Evolutionary conservation across 2,888 invertebrate species (phyloP), one percentile per base, ranked within the genome.

Genomic region (Scaptodrosophila latifasciaeformis): DNA sequence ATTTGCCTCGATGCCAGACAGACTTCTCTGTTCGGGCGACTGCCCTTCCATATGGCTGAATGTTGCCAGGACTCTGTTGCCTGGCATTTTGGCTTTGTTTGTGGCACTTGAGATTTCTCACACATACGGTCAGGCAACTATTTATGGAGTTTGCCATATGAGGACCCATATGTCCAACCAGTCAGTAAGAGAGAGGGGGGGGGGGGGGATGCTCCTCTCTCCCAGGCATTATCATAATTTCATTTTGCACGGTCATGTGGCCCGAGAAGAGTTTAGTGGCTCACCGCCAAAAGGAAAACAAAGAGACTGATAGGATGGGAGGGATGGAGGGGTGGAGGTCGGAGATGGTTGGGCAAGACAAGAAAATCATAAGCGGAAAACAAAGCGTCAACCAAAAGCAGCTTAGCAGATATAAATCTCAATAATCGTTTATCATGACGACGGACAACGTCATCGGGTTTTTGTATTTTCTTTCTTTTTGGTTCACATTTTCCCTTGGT

Each of bases 341-440:
- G 4, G 7, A 7, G 24, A 24, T 7, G 24, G n/a, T 24, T 24
- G 4, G 24, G 24, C 13, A 49, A 9, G 18, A 12, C 13, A 53
- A 48, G n/a, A n/a, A 49, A 54, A 42, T 51, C 49, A 46, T 52
- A 59, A 43, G 42, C 54, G 57, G 56, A 63, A 68, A 62, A 70
- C 65, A 68, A 67, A 62, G 65, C 68, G 67, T 65, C 65, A 69
- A 67, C 68, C 62, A 60, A 68, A 69, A 71, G 67, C 69, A 65
- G 69, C 71, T 72, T 72, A 71, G 64, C n/a, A 68, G 71, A 83
- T 78, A 84, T 83, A 84, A 84, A 84, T 84, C 83, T 83, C 81
- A 84, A 84, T 84, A 82, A 82, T 83, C 82, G 78, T 83, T 80
- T 70, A 83, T 82, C 82, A 82, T 79, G 72, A 70, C 69, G 67